Conservation (phyloP, 2,797 vertebrate species). For the Choloepus didactylus region DNA sequence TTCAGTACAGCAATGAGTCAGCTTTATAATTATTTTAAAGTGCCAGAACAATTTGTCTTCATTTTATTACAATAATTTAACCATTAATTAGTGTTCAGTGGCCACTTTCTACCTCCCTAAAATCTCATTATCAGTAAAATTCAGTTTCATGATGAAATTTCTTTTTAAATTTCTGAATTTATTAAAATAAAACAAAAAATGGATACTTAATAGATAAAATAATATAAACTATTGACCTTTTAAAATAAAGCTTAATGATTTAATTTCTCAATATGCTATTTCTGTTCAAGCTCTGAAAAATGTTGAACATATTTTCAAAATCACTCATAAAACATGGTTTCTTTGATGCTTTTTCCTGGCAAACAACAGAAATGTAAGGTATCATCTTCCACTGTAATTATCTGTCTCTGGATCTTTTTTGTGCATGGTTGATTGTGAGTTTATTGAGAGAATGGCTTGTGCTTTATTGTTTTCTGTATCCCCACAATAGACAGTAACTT, state of each 20-base stretch:
- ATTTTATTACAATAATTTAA: slow-evolving; percentile 69
- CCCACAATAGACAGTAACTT: not conserved
- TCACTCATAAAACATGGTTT: not conserved
- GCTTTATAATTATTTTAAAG: slow-evolving; percentile 73
- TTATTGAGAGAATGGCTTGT: not conserved
- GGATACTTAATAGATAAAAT: slow-evolving; percentile 5
- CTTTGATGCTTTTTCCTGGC: slow-evolving; percentile 6
- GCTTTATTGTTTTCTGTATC: not conserved
- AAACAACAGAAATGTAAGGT: not conserved
- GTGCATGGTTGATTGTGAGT: not conserved
- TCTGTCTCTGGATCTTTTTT: not conserved
- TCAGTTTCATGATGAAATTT: slow-evolving; percentile 66
- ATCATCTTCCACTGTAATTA: not conserved
- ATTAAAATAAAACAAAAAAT: slow-evolving; percentile 56
- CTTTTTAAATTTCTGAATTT: slow-evolving; percentile 39
- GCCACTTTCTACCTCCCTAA: slow-evolving; percentile 59
- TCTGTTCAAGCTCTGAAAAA: not conserved
- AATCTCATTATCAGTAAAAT: slow-evolving; percentile 63
- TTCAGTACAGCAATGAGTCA: slow-evolving; percentile 52
- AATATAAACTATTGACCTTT: slow-evolving; percentile 13
- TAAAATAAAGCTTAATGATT: slow-evolving; percentile 39
- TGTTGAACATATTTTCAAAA: slow-evolving; percentile 56
- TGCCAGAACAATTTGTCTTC: slow-evolving; percentile 70
- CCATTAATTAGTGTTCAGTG: slow-evolving; percentile 68
- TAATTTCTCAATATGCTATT: slow-evolving; percentile 5